phyloP scores from a whole-genome alignment of 2,888 invertebrate genomes.

The Baccha elongata region DNA sequence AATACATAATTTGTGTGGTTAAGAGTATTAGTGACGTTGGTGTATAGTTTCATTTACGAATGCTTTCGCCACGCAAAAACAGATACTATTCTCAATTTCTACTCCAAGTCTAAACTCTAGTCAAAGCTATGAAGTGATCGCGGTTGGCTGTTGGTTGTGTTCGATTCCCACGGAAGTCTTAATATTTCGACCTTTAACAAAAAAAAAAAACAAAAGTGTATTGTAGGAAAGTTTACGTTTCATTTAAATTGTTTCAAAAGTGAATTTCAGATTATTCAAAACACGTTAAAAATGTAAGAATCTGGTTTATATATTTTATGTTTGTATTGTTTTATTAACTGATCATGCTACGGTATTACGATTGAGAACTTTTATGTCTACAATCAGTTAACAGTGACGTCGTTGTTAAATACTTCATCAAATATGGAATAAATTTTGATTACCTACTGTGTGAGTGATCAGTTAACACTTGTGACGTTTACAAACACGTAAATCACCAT shows the following conservation, averaged over 20 bases:
- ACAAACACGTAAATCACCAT: background rate
- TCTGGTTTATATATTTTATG: background rate
- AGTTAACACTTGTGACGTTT: background rate
- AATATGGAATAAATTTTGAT: background rate
- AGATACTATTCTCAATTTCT: slow-evolving; percentile 38
- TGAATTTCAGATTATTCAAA: slow-evolving; percentile 8
- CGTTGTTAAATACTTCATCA: slow-evolving; percentile 1
- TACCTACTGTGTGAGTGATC: background rate
- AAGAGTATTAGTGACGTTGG: slow-evolving; percentile 33
- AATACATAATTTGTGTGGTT: background rate
- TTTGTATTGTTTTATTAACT: background rate
- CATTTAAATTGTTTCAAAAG: slow-evolving; percentile 23
- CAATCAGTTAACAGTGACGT: slow-evolving; percentile 21
- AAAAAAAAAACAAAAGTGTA: slow-evolving; percentile 18
- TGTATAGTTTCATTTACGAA: slow-evolving; percentile 29
- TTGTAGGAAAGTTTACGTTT: background rate
- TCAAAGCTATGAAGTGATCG: slow-evolving; percentile 74
- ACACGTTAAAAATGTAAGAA: slow-evolving; percentile 42
- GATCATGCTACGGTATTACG: slow-evolving; percentile 32
- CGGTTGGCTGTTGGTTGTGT: slow-evolving; percentile 66
- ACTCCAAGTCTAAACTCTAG: slow-evolving; percentile 66
- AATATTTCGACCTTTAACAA: slow-evolving; percentile 52
- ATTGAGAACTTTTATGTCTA: background rate
- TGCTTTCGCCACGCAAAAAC: slow-evolving; percentile 56
- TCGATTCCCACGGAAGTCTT: slow-evolving; percentile 64